Evolutionary conservation across 2,888 invertebrate species (phyloP).

Genomic region (Lymantria monacha): DNA sequence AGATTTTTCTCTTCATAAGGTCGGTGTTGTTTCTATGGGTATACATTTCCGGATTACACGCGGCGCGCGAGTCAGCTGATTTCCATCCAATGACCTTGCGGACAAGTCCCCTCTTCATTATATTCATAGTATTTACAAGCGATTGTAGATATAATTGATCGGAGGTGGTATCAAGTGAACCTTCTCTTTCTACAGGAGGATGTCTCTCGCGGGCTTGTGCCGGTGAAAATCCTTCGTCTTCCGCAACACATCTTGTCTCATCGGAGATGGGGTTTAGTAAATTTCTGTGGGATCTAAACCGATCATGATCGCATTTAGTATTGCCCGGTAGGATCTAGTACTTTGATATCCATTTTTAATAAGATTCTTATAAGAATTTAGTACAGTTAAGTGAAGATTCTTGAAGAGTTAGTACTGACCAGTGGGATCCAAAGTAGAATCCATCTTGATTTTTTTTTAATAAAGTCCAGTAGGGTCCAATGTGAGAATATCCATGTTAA

Average conservation of each 20-base stretch:
- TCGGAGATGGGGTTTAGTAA: conserved; percentile 53
- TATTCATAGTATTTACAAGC: conserved; percentile 70
- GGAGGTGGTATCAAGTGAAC: conserved; percentile 43
- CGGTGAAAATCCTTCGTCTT: conserved; percentile 66
- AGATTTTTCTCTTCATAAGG: conserved; percentile 34
- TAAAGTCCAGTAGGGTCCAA: conserved; percentile 78
- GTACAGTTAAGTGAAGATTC: conserved; percentile 38
- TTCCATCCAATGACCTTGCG: conserved; percentile 72
- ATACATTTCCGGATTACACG: conserved; percentile 66
- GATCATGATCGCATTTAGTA: conserved; percentile 62
- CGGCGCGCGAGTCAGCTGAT: conserved; percentile 72
- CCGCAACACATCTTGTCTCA: conserved; percentile 75
- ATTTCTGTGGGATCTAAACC: conserved; percentile 75
- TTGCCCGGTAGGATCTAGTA: conserved; percentile 70
- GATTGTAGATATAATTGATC: conserved; percentile 49
- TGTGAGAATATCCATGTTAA: conserved; percentile 70
- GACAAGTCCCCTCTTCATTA: conserved; percentile 54
- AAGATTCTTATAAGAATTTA: conserved; percentile 39
- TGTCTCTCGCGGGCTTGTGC: conserved; percentile 70
- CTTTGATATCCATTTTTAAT: conserved; percentile 53
- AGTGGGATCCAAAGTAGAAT: conserved; percentile 67
- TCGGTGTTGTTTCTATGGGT: conserved; percentile 39
- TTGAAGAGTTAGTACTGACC: conserved; percentile 57
- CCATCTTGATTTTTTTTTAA: conserved; percentile 52
- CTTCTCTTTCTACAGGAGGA: conserved; percentile 77